A percentile compares a stretch with the other conserved stretches of the same genome.
These are phyloP conservation scores for Hydrolagus colliei DNA, from an alignment of 2,797 vertebrate genomes.

Conservation along the genomic window DNA sequence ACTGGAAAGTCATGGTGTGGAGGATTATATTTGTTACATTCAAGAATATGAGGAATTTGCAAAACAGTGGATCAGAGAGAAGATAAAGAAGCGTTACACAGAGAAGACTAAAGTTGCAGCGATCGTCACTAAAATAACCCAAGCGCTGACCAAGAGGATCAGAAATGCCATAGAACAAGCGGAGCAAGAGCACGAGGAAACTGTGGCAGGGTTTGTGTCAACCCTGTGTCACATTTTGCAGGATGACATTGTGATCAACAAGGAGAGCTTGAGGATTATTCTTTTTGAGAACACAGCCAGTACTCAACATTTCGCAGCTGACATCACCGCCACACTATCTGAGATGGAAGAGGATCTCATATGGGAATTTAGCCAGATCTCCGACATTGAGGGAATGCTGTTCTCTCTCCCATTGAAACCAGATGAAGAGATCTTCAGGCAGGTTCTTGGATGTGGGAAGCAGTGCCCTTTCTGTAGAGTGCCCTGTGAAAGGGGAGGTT, in stretches of 20 bases:
- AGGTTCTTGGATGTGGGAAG: constrained; percentile 51
- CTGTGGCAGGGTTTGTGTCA: constrained; percentile 48
- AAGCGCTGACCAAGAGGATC: constrained; percentile 38
- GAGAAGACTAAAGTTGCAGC: constrained; percentile 40
- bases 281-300: constrained; percentile 53
- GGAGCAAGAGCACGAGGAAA: constrained; percentile 36
- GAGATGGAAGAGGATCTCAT: constrained; percentile 44
- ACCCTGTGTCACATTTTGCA: constrained; percentile 49
- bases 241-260: constrained; percentile 45
- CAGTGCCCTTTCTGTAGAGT: constrained; percentile 53
- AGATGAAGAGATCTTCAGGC: constrained; percentile 46
- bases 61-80: constrained; percentile 44
- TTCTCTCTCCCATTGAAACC: constrained; percentile 46
- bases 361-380: constrained; percentile 44
- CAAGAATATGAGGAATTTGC: constrained; percentile 45
- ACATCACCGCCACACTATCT: constrained; percentile 46
- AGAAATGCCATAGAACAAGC: constrained; percentile 42
- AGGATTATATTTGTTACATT: constrained; percentile 40
- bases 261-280: constrained; percentile 42
- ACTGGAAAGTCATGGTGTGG: constrained; percentile 35
- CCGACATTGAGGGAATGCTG: constrained; percentile 42
- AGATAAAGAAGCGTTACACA: constrained; percentile 32
- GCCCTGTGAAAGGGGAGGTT: constrained; percentile 49
- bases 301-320: constrained; percentile 48
- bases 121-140: constrained; percentile 38